Evolutionary conservation across 2,113 vertebrate genomes (phyloP).

Genomic region (Crypturellus undulatus): DNA sequence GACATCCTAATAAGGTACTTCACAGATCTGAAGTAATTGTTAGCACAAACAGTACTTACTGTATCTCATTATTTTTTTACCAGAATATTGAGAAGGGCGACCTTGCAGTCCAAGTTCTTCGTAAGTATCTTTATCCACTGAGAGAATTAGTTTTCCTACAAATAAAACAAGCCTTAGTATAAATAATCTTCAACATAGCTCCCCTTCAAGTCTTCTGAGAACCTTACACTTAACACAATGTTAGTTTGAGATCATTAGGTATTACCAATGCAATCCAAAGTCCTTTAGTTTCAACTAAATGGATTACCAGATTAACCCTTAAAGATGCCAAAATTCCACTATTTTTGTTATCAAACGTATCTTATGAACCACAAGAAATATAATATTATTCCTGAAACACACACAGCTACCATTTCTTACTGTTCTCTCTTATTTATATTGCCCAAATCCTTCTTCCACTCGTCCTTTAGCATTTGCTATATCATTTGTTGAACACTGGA

Average conservation of each 20-base stretch:
- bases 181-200: not conserved
- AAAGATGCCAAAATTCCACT: not conserved
- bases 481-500: not conserved
- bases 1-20: not conserved
- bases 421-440: not conserved
- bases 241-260: not conserved
- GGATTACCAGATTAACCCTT: not conserved
- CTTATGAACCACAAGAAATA: not conserved
- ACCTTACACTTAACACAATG: accelerated
- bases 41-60: constrained; percentile 77
- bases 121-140: constrained; percentile 93
- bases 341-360: not conserved
- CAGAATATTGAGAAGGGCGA: constrained; percentile 84
- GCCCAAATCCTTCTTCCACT: not conserved
- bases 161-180: constrained; percentile 16
- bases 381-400: not conserved
- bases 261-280: not conserved
- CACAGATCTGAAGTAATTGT: not conserved
- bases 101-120: constrained; percentile 91
- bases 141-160: constrained; percentile 88
- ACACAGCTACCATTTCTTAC: not conserved
- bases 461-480: not conserved
- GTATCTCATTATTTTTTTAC: constrained; percentile 82
- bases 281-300: not conserved
- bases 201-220: not conserved